phyloP scores from a whole-genome alignment of 2,888 invertebrate species.

The Drosophila anceps region DNA sequence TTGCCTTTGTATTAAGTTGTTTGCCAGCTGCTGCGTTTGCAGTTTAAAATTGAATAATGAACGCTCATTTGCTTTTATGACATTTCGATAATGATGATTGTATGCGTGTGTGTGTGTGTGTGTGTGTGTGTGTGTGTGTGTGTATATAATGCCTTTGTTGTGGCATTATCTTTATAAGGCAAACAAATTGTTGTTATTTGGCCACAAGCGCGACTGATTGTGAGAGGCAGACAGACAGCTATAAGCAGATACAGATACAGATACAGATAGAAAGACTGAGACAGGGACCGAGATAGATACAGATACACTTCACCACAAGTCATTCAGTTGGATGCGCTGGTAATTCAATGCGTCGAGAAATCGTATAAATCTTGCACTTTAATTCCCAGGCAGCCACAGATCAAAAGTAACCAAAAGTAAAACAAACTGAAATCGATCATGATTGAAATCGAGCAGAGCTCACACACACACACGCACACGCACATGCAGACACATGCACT shows the following conservation, averaged over 20 bases:
- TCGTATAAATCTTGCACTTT: conserved; percentile 73
- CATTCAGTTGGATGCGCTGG: conserved; percentile 47
- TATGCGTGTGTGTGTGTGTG: background rate
- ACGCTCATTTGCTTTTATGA: conserved; percentile 81
- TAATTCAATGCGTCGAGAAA: conserved; percentile 79
- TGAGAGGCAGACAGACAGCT: conserved; percentile 22
- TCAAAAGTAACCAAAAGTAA: conserved; percentile 71
- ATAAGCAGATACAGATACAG: background rate
- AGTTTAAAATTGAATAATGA: conserved; percentile 81
- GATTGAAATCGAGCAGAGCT: conserved; percentile 78
- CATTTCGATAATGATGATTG: conserved; percentile 82
- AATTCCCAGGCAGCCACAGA: conserved; percentile 70
- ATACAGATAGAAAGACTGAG: conserved; percentile 8
- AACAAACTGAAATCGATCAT: conserved; percentile 80
- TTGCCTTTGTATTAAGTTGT: conserved; percentile 72
- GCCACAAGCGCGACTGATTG: conserved; percentile 56
- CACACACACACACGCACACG: conserved; percentile 19
- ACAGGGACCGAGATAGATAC: conserved; percentile 1
- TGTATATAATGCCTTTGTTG: conserved; percentile 61
- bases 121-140: conserved; percentile 9
- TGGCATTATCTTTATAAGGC: conserved; percentile 80
- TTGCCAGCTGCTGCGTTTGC: conserved; percentile 73
- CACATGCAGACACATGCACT: background rate
- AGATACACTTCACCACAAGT: conserved; percentile 62
- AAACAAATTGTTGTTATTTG: conserved; percentile 81